Base-by-base conservation (phyloP, 2,113 vertebrate species). In the Mystacornis crossleyi region DNA sequence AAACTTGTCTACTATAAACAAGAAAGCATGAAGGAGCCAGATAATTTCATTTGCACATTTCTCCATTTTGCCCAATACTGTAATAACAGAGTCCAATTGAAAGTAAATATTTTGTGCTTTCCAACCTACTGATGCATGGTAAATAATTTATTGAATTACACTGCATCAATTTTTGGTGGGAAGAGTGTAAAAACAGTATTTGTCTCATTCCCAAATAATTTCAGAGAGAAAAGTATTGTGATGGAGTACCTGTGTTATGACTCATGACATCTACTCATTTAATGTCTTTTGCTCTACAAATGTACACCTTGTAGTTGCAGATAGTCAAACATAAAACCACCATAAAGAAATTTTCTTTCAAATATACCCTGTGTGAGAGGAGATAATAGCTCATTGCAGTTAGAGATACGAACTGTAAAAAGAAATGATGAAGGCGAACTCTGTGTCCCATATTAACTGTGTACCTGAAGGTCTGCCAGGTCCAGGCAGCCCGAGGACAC, bases 301-400 rank as follows among this genome's bases (percentile, higher is more conserved):
- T 66, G 34, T 77, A 87, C 2, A 8, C 48, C 1, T 1, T 50
- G 67, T 72, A 91, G 57, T 61, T 79, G 16, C 20, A 53, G 73
- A 93, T 75, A 90, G 74, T 42, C 43, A 83, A 82, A 81, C 83
- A 84, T 7, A 69, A 78, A 91, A 88, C 80, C 23, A 38, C 7
- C 13, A 33, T 57, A 92, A 78, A 95, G 26, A 85, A n/a, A 73
- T 47, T 83, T 89, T 92, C 61, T 60, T 83, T 96, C 69, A 87
- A 86, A 60, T 43, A 79, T 42, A 83, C 9, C 3, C 24, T 71
- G 1, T 10, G 13, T 79, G 67, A 97, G 69, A 87, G 20, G 55
- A 93, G 45, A 62, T 80, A 90, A 89, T 21, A 67, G 26, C 25
- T 88, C 58, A 38, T 4, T 74, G 51, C 64, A 58, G n/a, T 65